Conservation (phyloP, 37 sponge, comb jelly and placozoan genomes). For the Tethya wilhelma region DNA sequence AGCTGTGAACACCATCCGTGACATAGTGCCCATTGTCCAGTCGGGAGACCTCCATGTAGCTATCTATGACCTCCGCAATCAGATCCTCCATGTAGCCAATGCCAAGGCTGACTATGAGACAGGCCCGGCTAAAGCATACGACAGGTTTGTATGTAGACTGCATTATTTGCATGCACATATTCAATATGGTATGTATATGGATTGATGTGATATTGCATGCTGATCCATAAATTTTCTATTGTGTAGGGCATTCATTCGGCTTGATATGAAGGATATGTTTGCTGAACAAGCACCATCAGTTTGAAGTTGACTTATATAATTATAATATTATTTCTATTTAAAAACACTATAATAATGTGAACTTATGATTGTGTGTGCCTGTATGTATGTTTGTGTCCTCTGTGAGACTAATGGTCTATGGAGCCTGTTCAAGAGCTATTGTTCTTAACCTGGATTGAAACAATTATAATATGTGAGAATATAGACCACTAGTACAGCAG, state of each 20-base stretch:
- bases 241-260: conserved; percentile 58
- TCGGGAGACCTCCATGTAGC: conserved; percentile 89
- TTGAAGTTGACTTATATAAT: neutral
- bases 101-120: conserved; percentile 71
- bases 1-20: conserved; percentile 66
- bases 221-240: no score
- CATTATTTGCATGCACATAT: neutral
- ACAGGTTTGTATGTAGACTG: conserved; percentile 52
- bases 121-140: conserved; percentile 78
- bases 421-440: conserved; percentile 29
- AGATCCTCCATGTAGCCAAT: conserved; percentile 68
- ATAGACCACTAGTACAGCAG: neutral
- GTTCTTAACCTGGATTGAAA: conserved; percentile 17
- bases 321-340: neutral
- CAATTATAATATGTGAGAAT: neutral
- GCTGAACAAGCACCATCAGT: conserved; percentile 31
- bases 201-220: no score
- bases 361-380: neutral
- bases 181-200: conserved; percentile 2
- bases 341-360: neutral
- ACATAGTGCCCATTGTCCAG: conserved; percentile 85
- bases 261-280: conserved; percentile 61
- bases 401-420: no score
- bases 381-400: neutral
- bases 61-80: conserved; percentile 72